phyloP scores from a whole-genome alignment of 2,797 vertebrate species.

The Pseudochromis fuscus region DNA sequence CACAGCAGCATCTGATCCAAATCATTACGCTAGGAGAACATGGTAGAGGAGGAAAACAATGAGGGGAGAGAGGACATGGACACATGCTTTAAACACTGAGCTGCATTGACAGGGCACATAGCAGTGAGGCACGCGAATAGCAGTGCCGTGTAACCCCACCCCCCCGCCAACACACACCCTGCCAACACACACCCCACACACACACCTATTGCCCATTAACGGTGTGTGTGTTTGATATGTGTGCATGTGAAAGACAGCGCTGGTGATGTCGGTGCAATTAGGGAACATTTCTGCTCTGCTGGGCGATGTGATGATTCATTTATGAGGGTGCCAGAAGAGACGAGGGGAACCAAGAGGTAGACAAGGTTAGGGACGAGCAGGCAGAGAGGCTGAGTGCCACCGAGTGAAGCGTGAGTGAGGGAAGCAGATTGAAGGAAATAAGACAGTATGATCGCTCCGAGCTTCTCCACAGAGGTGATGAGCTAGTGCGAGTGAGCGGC shows the following conservation, averaged over 20 bases:
- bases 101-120: conserved; percentile 70
- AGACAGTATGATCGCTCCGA: conserved; percentile 50
- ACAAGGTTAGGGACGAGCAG: conserved; percentile 58
- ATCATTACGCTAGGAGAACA: conserved; percentile 78
- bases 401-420: conserved; percentile 35
- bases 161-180: too few relatives aligned
- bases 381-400: conserved; percentile 47
- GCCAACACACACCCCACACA: background rate
- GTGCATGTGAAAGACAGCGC: conserved; percentile 60
- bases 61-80: conserved; percentile 56
- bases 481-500: conserved; percentile 38
- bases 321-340: conserved; percentile 73
- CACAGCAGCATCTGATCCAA: conserved; percentile 79
- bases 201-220: conserved; percentile 55
- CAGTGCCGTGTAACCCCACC: conserved; percentile 1
- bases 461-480: conserved; percentile 52
- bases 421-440: conserved; percentile 61
- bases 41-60: conserved; percentile 68
- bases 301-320: conserved; percentile 82
- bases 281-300: conserved; percentile 82
- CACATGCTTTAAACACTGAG: conserved; percentile 68
- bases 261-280: conserved; percentile 79
- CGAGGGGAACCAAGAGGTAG: conserved; percentile 57
- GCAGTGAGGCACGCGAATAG: conserved; percentile 66
- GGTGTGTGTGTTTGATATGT: conserved; percentile 47